Conservation (phyloP, 2,113 vertebrate genomes). For the Peromyscus californicus region DNA sequence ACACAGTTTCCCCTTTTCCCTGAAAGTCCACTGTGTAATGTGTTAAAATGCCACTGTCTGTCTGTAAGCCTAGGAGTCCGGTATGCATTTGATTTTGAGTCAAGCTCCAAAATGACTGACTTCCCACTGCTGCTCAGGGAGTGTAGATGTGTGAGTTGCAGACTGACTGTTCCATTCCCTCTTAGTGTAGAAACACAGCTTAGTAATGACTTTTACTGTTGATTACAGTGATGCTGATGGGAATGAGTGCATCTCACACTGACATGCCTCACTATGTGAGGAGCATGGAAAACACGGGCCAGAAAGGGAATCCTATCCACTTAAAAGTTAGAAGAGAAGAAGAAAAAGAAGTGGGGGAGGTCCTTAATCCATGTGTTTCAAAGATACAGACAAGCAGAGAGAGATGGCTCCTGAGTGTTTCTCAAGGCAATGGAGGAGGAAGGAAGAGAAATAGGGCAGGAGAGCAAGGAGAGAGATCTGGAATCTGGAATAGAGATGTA, state of each 20-base stretch:
- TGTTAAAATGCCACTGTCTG: constrained; percentile 74
- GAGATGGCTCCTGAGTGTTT: constrained; percentile 49
- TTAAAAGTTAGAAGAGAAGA: constrained; percentile 36
- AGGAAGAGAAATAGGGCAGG: not conserved
- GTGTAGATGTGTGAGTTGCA: constrained; percentile 68
- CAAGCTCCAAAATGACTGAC: constrained; percentile 62
- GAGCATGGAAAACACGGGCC: constrained; percentile 41
- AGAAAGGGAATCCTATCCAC: constrained; percentile 27
- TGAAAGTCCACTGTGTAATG: constrained; percentile 58
- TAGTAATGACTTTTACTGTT: constrained; percentile 62
- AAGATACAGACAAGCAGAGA: not conserved
- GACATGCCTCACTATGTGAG: constrained; percentile 55
- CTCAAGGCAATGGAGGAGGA: not conserved
- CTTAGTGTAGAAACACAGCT: constrained; percentile 51
- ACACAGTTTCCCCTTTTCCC: constrained; percentile 61
- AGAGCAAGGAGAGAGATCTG: not conserved
- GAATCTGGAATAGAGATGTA: not conserved
- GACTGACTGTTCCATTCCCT: constrained; percentile 51
- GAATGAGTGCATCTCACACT: constrained; percentile 36
- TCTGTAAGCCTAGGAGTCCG: constrained; percentile 61
- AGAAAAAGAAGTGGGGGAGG: not conserved
- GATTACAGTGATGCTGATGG: constrained; percentile 28
- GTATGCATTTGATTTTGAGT: constrained; percentile 66
- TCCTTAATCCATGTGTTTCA: not conserved
- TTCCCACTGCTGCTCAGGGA: constrained; percentile 64